Evolutionary conservation across 23 tunicate genomes (phyloP).

Genomic region (Phallusia fumigata): DNA sequence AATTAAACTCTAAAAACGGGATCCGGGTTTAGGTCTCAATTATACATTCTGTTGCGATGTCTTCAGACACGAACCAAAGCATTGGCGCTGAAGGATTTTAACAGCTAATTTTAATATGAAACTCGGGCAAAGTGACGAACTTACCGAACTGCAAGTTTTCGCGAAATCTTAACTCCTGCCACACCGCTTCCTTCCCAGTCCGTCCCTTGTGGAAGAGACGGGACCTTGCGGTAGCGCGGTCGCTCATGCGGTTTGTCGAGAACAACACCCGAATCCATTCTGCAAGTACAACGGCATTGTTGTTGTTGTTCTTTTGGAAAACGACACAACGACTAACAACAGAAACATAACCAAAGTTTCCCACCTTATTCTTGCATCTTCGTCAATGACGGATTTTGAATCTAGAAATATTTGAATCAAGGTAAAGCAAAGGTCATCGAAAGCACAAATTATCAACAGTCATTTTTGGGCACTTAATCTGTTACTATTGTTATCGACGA

Average conservation of each 20-base stretch:
- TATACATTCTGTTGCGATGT: no score
- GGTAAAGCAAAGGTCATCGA: not conserved
- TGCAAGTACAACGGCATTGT: not conserved
- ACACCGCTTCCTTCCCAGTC: conserved; percentile 60
- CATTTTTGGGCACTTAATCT: no score
- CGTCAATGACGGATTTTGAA: not conserved
- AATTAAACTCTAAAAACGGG: no score
- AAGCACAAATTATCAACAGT: no score
- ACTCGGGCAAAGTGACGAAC: not conserved
- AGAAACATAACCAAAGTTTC: not conserved
- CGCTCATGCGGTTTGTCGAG: conserved; percentile 34
- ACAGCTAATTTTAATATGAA: no score
- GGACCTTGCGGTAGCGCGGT: conserved; percentile 21
- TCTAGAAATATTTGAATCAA: not conserved
- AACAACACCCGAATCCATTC: conserved; percentile 77
- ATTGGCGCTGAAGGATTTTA: no score
- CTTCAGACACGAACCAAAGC: no score
- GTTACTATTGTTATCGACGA: no score
- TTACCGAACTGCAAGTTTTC: conserved; percentile 63
- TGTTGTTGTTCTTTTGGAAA: not conserved
- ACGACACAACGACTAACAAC: not conserved
- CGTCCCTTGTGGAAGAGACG: conserved; percentile 24
- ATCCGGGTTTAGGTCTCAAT: no score
- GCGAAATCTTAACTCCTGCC: conserved; percentile 65
- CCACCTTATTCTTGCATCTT: not conserved